Conservation (phyloP, 2,888 invertebrate genomes). For the Lysandra coridon region DNA sequence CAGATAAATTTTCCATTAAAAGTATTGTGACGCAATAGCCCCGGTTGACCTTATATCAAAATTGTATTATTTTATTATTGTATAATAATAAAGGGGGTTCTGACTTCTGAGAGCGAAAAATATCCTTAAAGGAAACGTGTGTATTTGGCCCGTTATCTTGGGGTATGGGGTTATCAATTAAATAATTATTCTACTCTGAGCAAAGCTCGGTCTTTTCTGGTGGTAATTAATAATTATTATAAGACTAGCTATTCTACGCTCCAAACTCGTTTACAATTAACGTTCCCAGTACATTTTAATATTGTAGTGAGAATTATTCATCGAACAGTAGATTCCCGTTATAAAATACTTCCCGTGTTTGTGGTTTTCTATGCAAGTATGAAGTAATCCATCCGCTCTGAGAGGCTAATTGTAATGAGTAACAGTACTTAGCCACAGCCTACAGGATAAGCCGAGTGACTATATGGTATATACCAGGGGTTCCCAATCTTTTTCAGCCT, state of each 20-base stretch:
- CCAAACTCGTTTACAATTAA: constrained; percentile 1
- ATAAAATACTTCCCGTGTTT: constrained; percentile 48
- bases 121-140: no score
- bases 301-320: constrained; percentile 1
- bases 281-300: background rate
- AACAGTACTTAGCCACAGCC: constrained; percentile 54
- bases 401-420: constrained; percentile 49
- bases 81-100: no score
- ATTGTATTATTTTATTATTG: no score
- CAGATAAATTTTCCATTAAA: no score
- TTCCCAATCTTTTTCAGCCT: no score
- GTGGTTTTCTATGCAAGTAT: constrained; percentile 50
- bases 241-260: background rate
- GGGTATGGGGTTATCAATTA: background rate
- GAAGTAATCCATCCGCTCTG: constrained; percentile 44
- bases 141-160: no score
- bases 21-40: no score
- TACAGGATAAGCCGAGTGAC: constrained; percentile 45
- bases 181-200: background rate
- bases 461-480: background rate
- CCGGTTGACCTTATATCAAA: no score
- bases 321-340: constrained; percentile 43
- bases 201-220: background rate
- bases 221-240: background rate
- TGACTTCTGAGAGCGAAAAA: no score